Evolutionary conservation across 2,888 invertebrate species (phyloP).

Genomic region (Agonopterix arenella): DNA sequence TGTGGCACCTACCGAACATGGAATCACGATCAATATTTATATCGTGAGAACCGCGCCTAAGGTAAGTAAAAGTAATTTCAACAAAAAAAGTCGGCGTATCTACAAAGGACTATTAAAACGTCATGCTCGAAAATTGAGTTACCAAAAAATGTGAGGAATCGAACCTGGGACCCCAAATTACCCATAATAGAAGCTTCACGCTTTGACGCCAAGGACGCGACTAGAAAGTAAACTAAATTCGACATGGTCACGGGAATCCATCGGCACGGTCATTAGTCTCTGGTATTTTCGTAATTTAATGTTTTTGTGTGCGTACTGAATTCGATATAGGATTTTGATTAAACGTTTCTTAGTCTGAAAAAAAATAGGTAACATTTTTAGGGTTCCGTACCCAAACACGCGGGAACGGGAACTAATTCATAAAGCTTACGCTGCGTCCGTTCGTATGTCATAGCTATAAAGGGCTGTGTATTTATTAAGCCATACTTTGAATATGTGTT

Average conservation of each 20-base stretch:
- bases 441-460: too few relatives aligned
- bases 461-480: too few relatives aligned
- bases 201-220: slow-evolving; percentile 25
- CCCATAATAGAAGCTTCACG: slow-evolving; percentile 22
- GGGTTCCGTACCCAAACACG: too few relatives aligned
- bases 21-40: too few relatives aligned
- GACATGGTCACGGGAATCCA: slow-evolving; percentile 21
- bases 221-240: slow-evolving; percentile 41
- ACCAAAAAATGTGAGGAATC: slow-evolving; percentile 27
- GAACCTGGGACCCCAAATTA: slow-evolving; percentile 17
- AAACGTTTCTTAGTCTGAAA: too few relatives aligned
- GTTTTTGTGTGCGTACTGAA: background rate
- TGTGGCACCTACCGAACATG: too few relatives aligned
- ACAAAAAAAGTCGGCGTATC: slow-evolving; percentile 18
- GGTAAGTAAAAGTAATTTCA: slow-evolving; percentile 10
- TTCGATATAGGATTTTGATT: too few relatives aligned
- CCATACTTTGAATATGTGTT: too few relatives aligned
- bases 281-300: slow-evolving; percentile 5
- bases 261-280: slow-evolving; percentile 1
- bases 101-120: slow-evolving; percentile 27
- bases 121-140: slow-evolving; percentile 36
- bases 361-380: too few relatives aligned
- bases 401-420: too few relatives aligned
- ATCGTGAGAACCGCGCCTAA: too few relatives aligned
- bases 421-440: too few relatives aligned